Conservation (phyloP, 1,140 invertebrate genomes). For the Eufriesea mexicana region DNA sequence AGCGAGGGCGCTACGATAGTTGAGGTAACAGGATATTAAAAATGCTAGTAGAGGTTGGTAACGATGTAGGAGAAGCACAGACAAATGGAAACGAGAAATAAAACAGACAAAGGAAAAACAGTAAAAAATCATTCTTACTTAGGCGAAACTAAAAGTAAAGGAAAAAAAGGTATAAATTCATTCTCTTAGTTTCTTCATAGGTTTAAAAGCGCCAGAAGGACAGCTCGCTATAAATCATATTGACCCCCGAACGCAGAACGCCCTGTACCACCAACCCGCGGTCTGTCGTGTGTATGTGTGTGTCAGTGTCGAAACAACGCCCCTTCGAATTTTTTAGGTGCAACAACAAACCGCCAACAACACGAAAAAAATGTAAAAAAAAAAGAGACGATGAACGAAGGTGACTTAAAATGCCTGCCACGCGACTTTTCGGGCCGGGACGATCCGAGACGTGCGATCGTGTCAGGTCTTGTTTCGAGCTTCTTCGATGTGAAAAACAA, state of each 20-base stretch:
- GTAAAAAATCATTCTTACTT: slow-evolving; percentile 74
- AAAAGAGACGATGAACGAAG: slow-evolving; percentile 47
- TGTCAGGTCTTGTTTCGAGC: slow-evolving; percentile 33
- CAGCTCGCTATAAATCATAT: slow-evolving; percentile 77
- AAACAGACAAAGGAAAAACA: slow-evolving; percentile 50
- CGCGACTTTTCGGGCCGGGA: slow-evolving; percentile 65
- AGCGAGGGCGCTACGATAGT: slow-evolving; percentile 22
- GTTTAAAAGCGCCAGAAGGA: slow-evolving; percentile 76
- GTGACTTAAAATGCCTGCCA: slow-evolving; percentile 74
- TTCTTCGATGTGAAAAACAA: slow-evolving; percentile 32
- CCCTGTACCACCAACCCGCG: slow-evolving; percentile 74
- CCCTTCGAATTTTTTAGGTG: slow-evolving; percentile 37
- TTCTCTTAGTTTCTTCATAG: slow-evolving; percentile 80
- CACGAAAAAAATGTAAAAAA: not conserved
- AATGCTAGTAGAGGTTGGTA: slow-evolving; percentile 61
- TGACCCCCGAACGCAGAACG: slow-evolving; percentile 76
- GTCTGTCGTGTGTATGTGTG: slow-evolving; percentile 59
- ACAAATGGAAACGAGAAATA: slow-evolving; percentile 41
- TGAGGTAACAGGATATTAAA: slow-evolving; percentile 60
- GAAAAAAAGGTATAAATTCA: slow-evolving; percentile 75
- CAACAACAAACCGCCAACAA: slow-evolving; percentile 7
- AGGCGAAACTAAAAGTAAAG: slow-evolving; percentile 72
- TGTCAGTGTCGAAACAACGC: slow-evolving; percentile 44
- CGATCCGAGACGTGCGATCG: slow-evolving; percentile 49
- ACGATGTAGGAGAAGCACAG: slow-evolving; percentile 52